Conservation (phyloP, 2,797 vertebrate species). For the Ctenochaetus hawaiiensis region DNA sequence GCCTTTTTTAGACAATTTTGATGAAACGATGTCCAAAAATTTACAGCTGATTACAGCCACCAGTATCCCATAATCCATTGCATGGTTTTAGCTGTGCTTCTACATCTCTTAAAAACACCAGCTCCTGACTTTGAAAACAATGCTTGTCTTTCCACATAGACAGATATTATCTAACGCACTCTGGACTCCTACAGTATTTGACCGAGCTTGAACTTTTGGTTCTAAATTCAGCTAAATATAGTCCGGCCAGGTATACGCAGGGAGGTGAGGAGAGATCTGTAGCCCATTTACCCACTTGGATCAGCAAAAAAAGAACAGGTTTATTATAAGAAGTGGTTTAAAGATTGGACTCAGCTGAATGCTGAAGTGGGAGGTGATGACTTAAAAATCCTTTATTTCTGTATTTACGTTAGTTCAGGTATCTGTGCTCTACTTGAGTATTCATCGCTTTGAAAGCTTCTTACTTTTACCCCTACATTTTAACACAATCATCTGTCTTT, state of each 20-base stretch:
- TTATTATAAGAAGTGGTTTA: constrained; percentile 10
- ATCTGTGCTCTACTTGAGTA: no score
- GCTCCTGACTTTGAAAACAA: neutral
- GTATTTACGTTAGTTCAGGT: no score
- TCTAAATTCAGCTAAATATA: constrained; percentile 12
- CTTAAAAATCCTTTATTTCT: no score
- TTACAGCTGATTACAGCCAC: neutral
- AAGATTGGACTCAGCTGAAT: constrained; percentile 1
- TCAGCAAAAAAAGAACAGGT: constrained; percentile 8
- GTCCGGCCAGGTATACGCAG: neutral
- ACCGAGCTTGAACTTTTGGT: neutral
- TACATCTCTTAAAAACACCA: neutral
- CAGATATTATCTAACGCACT: constrained; percentile 6
- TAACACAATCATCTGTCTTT: no score
- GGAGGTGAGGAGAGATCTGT: constrained; percentile 14
- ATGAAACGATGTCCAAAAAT: neutral
- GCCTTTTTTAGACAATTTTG: neutral
- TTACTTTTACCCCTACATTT: no score
- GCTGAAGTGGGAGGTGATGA: no score
- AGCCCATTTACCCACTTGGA: neutral
- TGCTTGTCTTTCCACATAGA: constrained; percentile 1
- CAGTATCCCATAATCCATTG: constrained; percentile 14
- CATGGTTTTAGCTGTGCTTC: neutral
- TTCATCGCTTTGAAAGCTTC: no score
- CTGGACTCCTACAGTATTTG: neutral